A percentile compares a stretch with the other conserved stretches of the same genome.
These are phyloP conservation scores for Ridgeia piscesae DNA, from an alignment of 1,140 invertebrate genomes.

Conservation along the genomic window DNA sequence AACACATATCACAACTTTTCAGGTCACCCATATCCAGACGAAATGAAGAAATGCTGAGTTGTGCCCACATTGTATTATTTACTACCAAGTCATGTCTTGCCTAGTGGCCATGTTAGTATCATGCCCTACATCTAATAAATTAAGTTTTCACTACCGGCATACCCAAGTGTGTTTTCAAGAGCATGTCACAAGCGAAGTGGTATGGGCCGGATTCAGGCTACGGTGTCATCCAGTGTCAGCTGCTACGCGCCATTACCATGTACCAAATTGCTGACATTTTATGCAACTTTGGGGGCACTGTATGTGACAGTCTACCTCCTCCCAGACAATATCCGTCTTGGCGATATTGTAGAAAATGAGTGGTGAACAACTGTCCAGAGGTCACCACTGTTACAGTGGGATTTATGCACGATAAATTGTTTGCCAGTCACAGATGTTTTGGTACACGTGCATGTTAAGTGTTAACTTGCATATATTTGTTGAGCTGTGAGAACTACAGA, in stretches of 20 bases:
- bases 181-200: background rate
- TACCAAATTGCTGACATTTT: background rate
- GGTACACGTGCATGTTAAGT: too few relatives aligned
- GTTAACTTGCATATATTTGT: too few relatives aligned
- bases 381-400: too few relatives aligned
- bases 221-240: background rate
- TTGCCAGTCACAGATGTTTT: too few relatives aligned
- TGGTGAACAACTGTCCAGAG: too few relatives aligned
- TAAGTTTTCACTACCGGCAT: background rate
- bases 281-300: too few relatives aligned
- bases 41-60: background rate
- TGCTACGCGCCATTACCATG: background rate
- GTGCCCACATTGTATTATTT: background rate
- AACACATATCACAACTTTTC: background rate
- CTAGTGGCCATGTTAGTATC: background rate
- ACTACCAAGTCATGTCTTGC: background rate
- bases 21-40: too few relatives aligned
- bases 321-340: too few relatives aligned
- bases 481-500: too few relatives aligned
- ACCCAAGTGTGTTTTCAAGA: background rate
- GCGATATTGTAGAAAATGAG: too few relatives aligned
- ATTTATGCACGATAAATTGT: too few relatives aligned
- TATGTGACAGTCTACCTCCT: too few relatives aligned
- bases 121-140: background rate
- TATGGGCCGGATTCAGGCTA: background rate